These are phyloP conservation scores for Manis javanica DNA, from an alignment of 2,797 vertebrate genomes.

Conservation along the genomic window DNA sequence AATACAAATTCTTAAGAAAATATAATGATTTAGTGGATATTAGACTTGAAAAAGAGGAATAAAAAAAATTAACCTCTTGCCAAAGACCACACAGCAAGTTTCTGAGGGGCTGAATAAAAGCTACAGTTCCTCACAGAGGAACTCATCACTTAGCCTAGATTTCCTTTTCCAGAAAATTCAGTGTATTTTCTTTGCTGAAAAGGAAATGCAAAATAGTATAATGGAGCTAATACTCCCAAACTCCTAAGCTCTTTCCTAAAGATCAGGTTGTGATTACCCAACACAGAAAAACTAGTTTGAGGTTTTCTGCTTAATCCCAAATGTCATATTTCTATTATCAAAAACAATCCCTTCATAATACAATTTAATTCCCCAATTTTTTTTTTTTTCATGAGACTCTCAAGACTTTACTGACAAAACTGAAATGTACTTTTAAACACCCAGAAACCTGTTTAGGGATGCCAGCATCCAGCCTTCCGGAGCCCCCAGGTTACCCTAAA, in stretches of 20 bases:
- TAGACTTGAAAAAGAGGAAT: neutral
- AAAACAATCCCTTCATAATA: slow-evolving; percentile 52
- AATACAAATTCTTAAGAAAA: slow-evolving; percentile 41
- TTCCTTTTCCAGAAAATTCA: neutral
- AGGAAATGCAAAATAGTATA: slow-evolving; percentile 26
- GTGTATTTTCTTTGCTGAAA: neutral
- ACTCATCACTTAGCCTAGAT: too few relatives aligned
- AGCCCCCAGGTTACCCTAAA: neutral
- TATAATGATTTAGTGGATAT: neutral
- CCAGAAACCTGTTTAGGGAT: neutral
- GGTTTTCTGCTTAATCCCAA: slow-evolving; percentile 51
- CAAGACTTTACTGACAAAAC: neutral
- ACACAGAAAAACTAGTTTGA: slow-evolving; percentile 56
- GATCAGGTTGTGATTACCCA: slow-evolving; percentile 52
- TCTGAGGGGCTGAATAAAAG: neutral
- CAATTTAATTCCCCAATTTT: slow-evolving; percentile 10
- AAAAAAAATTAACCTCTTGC: slow-evolving; percentile 20
- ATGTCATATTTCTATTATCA: slow-evolving; percentile 57
- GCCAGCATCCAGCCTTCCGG: neutral
- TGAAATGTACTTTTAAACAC: neutral
- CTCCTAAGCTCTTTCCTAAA: slow-evolving; percentile 29
- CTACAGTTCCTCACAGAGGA: neutral
- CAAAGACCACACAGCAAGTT: slow-evolving; percentile 8
- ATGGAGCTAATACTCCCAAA: slow-evolving; percentile 30
- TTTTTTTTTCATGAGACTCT: neutral